Evolutionary conservation across 1,140 invertebrate species (phyloP), one percentile per base, ranked within the genome.

Genomic region (Drosophila sp.): DNA sequence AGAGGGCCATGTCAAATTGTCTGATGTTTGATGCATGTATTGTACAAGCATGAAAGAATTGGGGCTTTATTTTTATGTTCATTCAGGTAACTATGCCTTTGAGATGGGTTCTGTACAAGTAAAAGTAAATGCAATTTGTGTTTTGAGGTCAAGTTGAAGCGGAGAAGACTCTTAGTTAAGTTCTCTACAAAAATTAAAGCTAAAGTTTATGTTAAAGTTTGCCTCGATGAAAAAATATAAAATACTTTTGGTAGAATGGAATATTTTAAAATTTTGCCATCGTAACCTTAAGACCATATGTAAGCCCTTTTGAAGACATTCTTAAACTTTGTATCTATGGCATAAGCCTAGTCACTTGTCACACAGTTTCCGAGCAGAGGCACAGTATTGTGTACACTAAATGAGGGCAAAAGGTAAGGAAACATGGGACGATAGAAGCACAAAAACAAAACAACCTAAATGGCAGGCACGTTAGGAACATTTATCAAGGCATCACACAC

Each of bases 381-480:
- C 40, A 8, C 40, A 75, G 29, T 47, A 35, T 41, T 72, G 29
- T 72, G 29, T 60, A 33, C 60, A 60, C 73, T 69, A 69, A 63
- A 74, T 63, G 60, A 75, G 47, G 73, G 29, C 72, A 76, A 63
- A 76, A 76, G 73, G 73, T 76, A 44, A 29, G 72, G 58, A 25
- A 29, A 66, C 47, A 55, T 27, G 30, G 25, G 27, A 60, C 11
- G 17, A 23, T 35, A 61, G 17, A 56, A 10, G 11, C 25, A 41
- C 44, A 50, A 50, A 50, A 50, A 50, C 44, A 50, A 25, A 50
- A 68, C 72, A 47, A 72, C 80, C 63, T 66, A 86, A 87, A 82
- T 76, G 76, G 66, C 76, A 77, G 67, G 76, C 83, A 86, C 83
- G 83, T 87, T 86, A 72, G 69, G 35, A 66, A 60, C 79, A 86